Conservation (phyloP, 2,888 invertebrate species). For the Cephus spinipes region DNA sequence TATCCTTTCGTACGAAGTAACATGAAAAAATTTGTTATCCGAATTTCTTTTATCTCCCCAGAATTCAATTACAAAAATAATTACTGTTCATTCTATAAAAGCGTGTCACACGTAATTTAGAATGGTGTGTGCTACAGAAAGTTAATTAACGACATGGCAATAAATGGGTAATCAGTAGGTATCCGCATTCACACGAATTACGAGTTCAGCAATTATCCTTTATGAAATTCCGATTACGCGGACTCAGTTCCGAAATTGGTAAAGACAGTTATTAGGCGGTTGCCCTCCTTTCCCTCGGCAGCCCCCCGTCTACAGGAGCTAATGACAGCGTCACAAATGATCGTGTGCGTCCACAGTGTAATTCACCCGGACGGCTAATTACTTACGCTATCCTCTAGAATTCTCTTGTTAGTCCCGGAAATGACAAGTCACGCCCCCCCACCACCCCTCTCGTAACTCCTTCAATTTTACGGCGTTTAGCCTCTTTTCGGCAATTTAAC, state of each 20-base stretch:
- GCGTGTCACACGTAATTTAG: neutral
- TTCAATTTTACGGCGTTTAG: slow-evolving; percentile 56
- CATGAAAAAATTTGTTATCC: neutral
- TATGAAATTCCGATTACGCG: neutral
- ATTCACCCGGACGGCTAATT: slow-evolving; percentile 46
- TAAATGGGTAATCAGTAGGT: neutral
- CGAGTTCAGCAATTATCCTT: neutral
- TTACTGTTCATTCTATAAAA: neutral
- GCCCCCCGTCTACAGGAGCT: slow-evolving; percentile 15
- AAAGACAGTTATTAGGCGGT: slow-evolving; percentile 2
- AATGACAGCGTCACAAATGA: slow-evolving; percentile 49
- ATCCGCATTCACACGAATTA: neutral
- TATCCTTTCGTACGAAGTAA: neutral
- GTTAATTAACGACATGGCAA: neutral
- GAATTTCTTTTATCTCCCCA: neutral
- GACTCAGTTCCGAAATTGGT: neutral
- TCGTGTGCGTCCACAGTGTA: neutral
- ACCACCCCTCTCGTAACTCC: slow-evolving; percentile 44
- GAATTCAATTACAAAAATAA: neutral
- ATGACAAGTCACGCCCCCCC: slow-evolving; percentile 41
- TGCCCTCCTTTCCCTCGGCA: neutral
- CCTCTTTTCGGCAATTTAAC: slow-evolving; percentile 6
- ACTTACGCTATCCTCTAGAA: slow-evolving; percentile 41
- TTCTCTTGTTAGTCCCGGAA: slow-evolving; percentile 49
- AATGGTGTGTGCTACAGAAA: neutral